These are phyloP conservation scores for Neodiprion lecontei DNA, from an alignment of 1,140 invertebrate genomes.

Conservation along the genomic window DNA sequence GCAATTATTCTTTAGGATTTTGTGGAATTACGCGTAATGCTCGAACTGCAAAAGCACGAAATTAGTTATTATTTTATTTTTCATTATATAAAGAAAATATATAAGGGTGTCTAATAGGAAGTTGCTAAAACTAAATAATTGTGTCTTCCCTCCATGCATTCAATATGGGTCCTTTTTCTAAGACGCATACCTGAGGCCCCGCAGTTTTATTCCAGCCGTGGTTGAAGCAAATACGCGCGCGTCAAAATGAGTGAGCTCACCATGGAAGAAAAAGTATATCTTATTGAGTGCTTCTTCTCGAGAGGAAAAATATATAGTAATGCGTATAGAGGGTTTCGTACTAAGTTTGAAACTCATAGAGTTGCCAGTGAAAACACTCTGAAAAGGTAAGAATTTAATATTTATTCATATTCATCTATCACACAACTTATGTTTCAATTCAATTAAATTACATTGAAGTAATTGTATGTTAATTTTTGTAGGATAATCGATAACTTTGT, in stretches of 20 bases:
- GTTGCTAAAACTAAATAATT: conserved; percentile 1
- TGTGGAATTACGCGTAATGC: no score
- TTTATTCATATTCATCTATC: conserved; percentile 9
- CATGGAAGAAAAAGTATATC: conserved; percentile 10
- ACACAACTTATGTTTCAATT: no score
- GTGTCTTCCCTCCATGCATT: no score
- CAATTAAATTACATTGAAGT: conserved; percentile 3
- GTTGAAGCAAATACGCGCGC: background rate
- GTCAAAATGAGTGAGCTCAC: conserved; percentile 10
- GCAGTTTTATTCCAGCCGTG: background rate
- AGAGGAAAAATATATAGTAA: conserved; percentile 9
- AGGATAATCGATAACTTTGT: conserved; percentile 14
- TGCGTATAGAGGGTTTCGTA: conserved; percentile 17
- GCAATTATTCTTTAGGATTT: no score
- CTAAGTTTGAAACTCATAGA: conserved; percentile 13
- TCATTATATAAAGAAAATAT: no score
- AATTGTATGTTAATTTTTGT: background rate
- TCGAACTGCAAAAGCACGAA: no score
- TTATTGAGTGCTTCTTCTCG: conserved; percentile 13
- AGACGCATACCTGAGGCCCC: no score
- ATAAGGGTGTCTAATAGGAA: conserved; percentile 3
- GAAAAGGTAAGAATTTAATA: background rate
- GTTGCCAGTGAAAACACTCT: conserved; percentile 11
- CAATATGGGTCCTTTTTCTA: no score
- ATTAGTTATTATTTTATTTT: no score